These are phyloP conservation scores for Liparis tanakae DNA, from an alignment of 2,797 vertebrate genomes.

Conservation along the genomic window DNA sequence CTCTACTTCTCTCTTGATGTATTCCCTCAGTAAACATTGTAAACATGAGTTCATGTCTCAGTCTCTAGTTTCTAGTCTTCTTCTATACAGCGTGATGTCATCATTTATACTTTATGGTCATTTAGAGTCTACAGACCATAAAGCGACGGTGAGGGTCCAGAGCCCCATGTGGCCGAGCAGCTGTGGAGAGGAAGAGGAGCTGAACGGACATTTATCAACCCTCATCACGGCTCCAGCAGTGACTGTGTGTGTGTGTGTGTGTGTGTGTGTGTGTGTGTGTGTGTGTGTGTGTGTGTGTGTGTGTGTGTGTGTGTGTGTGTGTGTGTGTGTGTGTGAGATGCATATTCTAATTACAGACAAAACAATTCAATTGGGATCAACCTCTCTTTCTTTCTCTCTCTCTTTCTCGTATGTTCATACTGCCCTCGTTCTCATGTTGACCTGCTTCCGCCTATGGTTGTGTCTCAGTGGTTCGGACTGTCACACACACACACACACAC, in stretches of 20 bases:
- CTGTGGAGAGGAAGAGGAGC: slow-evolving; percentile 38
- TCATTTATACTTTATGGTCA: too few relatives aligned
- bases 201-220: slow-evolving; percentile 53
- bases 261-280: too few relatives aligned
- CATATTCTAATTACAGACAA: slow-evolving; percentile 40
- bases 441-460: slow-evolving; percentile 59
- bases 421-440: slow-evolving; percentile 44
- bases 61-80: too few relatives aligned
- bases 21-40: too few relatives aligned
- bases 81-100: too few relatives aligned
- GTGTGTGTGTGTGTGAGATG: slow-evolving; percentile 16
- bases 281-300: too few relatives aligned
- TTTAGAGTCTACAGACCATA: too few relatives aligned
- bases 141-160: background rate
- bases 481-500: slow-evolving; percentile 36
- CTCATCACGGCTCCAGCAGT: slow-evolving; percentile 31
- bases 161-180: slow-evolving; percentile 54
- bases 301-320: slow-evolving; percentile 24
- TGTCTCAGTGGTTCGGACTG: slow-evolving; percentile 50
- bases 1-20: too few relatives aligned
- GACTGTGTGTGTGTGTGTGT: slow-evolving; percentile 13
- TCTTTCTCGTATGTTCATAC: slow-evolving; percentile 9
- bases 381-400: background rate
- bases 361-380: slow-evolving; percentile 27
- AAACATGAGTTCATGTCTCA: too few relatives aligned